phyloP scores from a whole-genome alignment of 2,888 invertebrate genomes.

The Mythimna impura region DNA sequence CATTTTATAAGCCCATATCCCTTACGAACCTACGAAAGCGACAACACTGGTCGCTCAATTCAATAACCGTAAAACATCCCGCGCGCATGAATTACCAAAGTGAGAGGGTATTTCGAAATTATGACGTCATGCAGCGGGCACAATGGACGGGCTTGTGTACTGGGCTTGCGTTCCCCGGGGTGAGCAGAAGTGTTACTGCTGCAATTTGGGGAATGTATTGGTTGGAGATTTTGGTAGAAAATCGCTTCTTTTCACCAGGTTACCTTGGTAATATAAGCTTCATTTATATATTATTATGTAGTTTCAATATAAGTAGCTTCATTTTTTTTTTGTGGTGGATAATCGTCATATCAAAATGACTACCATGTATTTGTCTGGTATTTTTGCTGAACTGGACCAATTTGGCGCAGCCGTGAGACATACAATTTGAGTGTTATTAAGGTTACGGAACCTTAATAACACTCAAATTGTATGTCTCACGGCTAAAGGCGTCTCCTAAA shows the following conservation, averaged over 20 bases:
- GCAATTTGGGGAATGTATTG: neutral
- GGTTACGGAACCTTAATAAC: no score
- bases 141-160: conserved; percentile 54
- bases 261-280: no score
- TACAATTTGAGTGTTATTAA: no score
- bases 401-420: no score
- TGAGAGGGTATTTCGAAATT: conserved; percentile 74
- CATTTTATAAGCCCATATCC: conserved; percentile 9
- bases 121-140: conserved; percentile 75
- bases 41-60: conserved; percentile 54
- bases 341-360: no score
- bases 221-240: neutral
- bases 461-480: no score
- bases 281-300: no score
- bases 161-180: neutral
- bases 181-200: conserved; percentile 9
- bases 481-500: no score
- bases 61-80: conserved; percentile 74
- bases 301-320: no score
- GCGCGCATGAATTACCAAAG: conserved; percentile 77
- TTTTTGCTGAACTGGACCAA: no score
- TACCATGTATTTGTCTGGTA: no score
- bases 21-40: neutral
- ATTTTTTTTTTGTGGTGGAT: no score
- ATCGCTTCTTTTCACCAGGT: neutral